A percentile compares a stretch with the other conserved stretches of the same genome.
These are phyloP conservation scores for Ploceus nigricollis DNA, from an alignment of 2,113 vertebrate species.

Conservation along the genomic window DNA sequence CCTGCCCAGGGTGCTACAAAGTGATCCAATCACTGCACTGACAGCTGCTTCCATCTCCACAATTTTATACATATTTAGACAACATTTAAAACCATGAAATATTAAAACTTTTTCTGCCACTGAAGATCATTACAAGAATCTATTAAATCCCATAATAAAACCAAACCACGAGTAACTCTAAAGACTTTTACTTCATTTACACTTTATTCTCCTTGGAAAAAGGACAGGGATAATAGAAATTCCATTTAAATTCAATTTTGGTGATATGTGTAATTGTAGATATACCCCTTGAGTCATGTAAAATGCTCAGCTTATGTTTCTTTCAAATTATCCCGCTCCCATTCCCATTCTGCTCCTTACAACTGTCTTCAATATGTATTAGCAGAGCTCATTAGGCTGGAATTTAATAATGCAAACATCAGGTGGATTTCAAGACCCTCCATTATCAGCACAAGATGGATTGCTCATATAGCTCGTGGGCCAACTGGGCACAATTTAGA, in stretches of 20 bases:
- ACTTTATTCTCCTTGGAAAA: slow-evolving; percentile 85
- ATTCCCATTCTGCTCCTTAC: slow-evolving; percentile 78
- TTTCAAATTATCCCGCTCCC: slow-evolving; percentile 82
- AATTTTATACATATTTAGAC: slow-evolving; percentile 54
- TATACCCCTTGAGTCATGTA: slow-evolving; percentile 91
- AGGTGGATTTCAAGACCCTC: slow-evolving; percentile 93
- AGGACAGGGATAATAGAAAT: slow-evolving; percentile 81
- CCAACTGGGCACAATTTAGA: slow-evolving; percentile 93
- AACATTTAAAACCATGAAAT: slow-evolving; percentile 69
- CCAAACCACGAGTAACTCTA: slow-evolving; percentile 75
- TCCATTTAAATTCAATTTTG: slow-evolving; percentile 89
- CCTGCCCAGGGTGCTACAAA: background rate
- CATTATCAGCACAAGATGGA: slow-evolving; percentile 95
- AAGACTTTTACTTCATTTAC: slow-evolving; percentile 91
- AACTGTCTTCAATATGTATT: slow-evolving; percentile 92
- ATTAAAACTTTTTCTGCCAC: slow-evolving; percentile 73
- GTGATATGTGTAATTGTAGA: slow-evolving; percentile 93
- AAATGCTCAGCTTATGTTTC: slow-evolving; percentile 87
- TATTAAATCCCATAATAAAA: slow-evolving; percentile 86
- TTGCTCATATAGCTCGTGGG: slow-evolving; percentile 88
- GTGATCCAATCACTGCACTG: background rate
- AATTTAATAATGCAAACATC: slow-evolving; percentile 99
- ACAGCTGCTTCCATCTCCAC: slow-evolving; percentile 62
- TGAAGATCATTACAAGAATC: slow-evolving; percentile 76
- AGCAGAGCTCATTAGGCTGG: slow-evolving; percentile 95